A percentile compares a stretch with the other conserved stretches of the same genome.
phyloP scores from a whole-genome alignment of 2,797 vertebrate species.

The Gallinago solitaria region DNA sequence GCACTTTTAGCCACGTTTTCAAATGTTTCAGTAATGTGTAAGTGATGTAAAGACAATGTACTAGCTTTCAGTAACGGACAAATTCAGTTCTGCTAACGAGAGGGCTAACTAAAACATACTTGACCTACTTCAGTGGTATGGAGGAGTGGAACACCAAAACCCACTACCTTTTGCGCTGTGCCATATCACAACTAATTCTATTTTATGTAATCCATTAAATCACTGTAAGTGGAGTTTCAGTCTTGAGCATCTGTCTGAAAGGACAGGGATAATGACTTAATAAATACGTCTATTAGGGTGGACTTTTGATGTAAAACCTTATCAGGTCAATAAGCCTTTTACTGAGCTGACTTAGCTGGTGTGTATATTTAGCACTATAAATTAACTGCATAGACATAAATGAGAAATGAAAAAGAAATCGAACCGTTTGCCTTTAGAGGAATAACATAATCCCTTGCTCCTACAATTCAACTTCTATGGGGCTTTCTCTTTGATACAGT shows the following conservation, averaged over 20 bases:
- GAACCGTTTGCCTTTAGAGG: neutral
- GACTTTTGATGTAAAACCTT: neutral
- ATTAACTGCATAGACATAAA: neutral
- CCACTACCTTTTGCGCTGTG: neutral
- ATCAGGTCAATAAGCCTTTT: neutral
- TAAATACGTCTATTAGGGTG: neutral
- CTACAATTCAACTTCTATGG: neutral
- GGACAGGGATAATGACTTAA: neutral
- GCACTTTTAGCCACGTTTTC: neutral
- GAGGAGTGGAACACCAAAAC: neutral
- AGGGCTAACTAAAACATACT: neutral
- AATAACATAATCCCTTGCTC: neutral
- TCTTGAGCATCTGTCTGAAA: neutral
- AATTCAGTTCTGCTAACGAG: neutral
- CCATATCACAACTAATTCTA: neutral
- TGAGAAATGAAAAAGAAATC: neutral
- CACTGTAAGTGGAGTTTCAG: neutral
- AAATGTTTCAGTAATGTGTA: neutral
- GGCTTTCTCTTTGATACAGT: neutral
- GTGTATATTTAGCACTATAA: neutral
- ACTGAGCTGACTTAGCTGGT: neutral
- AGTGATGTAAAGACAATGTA: neutral
- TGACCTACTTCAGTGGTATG: neutral
- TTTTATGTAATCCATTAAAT: neutral
- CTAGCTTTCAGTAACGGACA: neutral